These are phyloP conservation scores for Melanchra persicariae DNA, from an alignment of 2,888 invertebrate genomes.

Conservation along the genomic window DNA sequence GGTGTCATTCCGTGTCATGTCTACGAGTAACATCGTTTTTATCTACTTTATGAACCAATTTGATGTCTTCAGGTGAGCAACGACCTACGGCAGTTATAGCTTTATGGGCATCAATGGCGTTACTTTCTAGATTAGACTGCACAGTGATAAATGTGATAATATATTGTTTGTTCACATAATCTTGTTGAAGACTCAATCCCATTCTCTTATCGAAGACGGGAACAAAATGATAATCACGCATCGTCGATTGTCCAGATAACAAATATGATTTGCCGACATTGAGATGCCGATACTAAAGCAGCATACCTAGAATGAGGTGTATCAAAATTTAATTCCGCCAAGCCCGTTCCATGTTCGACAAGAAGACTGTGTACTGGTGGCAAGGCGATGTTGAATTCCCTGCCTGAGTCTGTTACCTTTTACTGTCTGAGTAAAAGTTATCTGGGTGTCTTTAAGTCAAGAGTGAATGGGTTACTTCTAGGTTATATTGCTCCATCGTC, in stretches of 20 bases:
- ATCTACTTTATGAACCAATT: background rate
- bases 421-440: no score
- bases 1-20: no score
- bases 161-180: background rate
- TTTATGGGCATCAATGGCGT: background rate
- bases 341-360: background rate
- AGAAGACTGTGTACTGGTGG: no score
- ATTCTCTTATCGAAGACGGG: constrained; percentile 13
- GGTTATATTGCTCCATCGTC: no score
- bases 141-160: background rate
- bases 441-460: no score
- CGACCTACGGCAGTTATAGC: background rate
- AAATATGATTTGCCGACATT: background rate
- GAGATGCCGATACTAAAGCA: background rate
- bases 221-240: background rate
- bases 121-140: background rate
- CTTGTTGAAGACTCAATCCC: background rate
- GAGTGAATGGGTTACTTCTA: no score
- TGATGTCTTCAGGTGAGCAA: background rate
- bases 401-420: background rate
- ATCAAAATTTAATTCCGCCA: background rate
- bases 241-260: background rate
- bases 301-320: background rate
- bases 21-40: background rate
- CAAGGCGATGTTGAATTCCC: background rate